Evolutionary conservation across 2,113 vertebrate species (phyloP), one percentile per base, ranked within the genome.

Genomic region (Dipodomys ordii): DNA sequence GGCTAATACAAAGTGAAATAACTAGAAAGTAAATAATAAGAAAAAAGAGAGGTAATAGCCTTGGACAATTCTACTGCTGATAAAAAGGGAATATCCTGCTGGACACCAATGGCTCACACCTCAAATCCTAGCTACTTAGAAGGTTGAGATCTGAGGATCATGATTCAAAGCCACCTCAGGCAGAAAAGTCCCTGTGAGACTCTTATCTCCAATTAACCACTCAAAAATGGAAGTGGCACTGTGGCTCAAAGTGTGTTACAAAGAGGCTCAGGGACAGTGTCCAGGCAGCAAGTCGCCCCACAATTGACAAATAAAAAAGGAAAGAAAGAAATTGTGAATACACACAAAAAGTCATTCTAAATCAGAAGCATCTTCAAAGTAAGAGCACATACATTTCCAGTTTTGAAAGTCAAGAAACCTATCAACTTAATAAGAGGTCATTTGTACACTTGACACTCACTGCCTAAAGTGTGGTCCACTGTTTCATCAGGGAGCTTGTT

Each of bases 401-500:
- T 85, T 94, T 73, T 72, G 7, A 28, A 2, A 7, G 22, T 90
- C 60, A n/a, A 74, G 35, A 32, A 93, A 84, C 57, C 90, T 72
- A 28, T 1, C 67, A 87, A 49, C 57, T 96, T 86, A 93, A 94
- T 27, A 65, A 79, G 25, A 84, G 44, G 69, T 64, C 89, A 72
- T 78, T 53, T 28, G 39, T 81, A 77, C 73, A 69, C n/a, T 73
- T 81, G 72, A 57, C 2, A 10, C 68, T 80, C 86, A n/a, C 49
- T 83, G 15, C 79, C 80, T 53, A 62, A 87, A 77, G 11, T 88
- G 20, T 60, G 28, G 39, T 57, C n/a, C 46, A 53, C 4, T 3
- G 9, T 39, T 69, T 88, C 80, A 89, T 68, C 65, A 44, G 71
- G 92, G 81, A 96, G 60, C 92, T 93, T 93, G 39, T 91, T 93